phyloP scores from a whole-genome alignment of 2,797 vertebrate species.

The Clarias laeviceps region DNA sequence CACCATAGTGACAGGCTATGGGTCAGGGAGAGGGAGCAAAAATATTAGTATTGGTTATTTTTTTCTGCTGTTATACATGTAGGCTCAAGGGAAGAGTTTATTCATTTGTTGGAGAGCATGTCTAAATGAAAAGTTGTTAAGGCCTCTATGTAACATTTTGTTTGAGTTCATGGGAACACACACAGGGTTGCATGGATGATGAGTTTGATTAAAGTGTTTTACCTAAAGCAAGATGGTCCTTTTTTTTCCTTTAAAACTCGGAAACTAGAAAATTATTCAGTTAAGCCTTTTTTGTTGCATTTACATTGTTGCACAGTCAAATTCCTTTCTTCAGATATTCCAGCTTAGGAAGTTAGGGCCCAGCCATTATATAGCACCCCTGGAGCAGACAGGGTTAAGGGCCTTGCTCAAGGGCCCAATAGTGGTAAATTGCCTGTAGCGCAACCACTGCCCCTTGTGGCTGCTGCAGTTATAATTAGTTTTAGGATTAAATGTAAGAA shows the following conservation, averaged over 20 bases:
- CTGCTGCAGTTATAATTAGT: neutral
- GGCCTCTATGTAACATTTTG: neutral
- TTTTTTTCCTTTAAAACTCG: neutral
- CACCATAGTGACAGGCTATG: conserved; percentile 29
- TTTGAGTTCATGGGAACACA: neutral
- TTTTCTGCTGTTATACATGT: conserved; percentile 2
- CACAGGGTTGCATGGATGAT: neutral
- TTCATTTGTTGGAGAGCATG: neutral
- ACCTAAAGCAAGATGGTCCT: neutral
- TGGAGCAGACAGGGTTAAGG: too few species aligned
- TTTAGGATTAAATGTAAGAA: neutral
- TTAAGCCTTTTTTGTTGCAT: too few species aligned
- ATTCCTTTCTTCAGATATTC: too few species aligned
- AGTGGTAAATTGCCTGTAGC: too few species aligned
- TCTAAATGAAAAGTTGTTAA: neutral
- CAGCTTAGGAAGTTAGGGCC: too few species aligned
- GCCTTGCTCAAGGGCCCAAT: too few species aligned
- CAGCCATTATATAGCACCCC: too few species aligned
- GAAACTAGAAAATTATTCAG: neutral
- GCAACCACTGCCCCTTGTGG: neutral
- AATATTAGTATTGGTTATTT: conserved; percentile 23
- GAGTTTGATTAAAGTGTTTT: neutral
- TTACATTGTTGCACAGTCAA: too few species aligned
- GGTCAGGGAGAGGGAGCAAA: conserved; percentile 30
- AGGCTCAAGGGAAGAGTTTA: conserved; percentile 3